Evolutionary conservation across 2,113 vertebrate species (phyloP), one percentile per base, ranked within the genome.

Genomic region (Egretta garzetta): DNA sequence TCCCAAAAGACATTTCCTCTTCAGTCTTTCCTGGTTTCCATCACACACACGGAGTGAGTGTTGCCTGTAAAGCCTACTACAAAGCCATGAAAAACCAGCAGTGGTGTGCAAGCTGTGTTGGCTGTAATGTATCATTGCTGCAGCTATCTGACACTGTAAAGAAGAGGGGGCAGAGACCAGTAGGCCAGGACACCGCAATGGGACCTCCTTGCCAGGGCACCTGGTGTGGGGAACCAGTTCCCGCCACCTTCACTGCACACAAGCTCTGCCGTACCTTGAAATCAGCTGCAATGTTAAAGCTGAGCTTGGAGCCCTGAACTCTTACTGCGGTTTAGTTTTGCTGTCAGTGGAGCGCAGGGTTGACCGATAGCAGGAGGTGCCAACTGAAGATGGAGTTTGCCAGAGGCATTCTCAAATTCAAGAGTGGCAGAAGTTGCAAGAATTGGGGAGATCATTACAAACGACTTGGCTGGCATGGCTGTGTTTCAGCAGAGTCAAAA

Each of bases 121-220:
- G 18, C 35, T 81, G 37, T 28, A 27, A 35, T 2, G 4, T 63
- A 41, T 66, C 60, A 22, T 9, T 62, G 52, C 41, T 85, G 37
- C 47, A 71, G 60, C 32, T 86, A 20, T 43, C 73, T 70, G 82
- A 27, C n/a, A 15, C 28, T 41, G 22, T 43, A 49, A 82, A 43
- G 55, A 62, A 53, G 39, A 35, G 9, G 28, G 27, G 4, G 14
- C 23, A 82, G 64, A 35, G 41, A 71, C 12, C 37, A 17, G 28
- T 2, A 26, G 37, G 22, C 11, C 21, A 60, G 30, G 30, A 45
- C 14, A 26, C 22, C 1, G 1, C 0, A 3, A 14, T 4, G n/a
- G 20, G 32, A 33, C 32, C 28, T n/a, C 76, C 21, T 76, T 11
- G 12, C 13, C 4, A 16, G 12, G 49, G 10, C 43, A 39, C 24